Base-by-base conservation (phyloP, 2,797 vertebrate species). In the Chloroceryle amazona region DNA sequence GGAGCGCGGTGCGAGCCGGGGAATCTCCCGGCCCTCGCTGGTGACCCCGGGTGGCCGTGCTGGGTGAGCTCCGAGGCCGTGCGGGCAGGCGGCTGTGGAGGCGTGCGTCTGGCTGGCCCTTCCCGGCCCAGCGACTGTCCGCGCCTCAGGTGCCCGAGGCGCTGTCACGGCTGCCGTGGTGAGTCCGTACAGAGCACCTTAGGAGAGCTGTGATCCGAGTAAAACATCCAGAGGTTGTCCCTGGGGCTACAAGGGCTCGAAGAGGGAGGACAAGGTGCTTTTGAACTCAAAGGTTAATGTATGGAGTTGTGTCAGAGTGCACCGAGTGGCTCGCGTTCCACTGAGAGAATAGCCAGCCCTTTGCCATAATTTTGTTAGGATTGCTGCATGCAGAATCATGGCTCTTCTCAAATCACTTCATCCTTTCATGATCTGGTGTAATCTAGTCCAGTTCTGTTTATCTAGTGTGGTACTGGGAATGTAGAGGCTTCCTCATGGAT, bases 271-370 rank as follows among this genome's bases (percentile, higher is more conserved):
- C 60, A 0, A 42, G 39, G 51, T 15, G 80, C 31, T 16, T 6
- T 3, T 2, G 42, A 14, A 2, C 31, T 49, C 31, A 1, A 1
- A 44, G 46, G 20, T 37, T 46, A 3, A 22, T 1, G 8, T 1
- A 0, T 0, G 37, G 16, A 6, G 62, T 6, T 10, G 49, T 10
- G 66, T 20, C 39, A 5, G n/a, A 6, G 3, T 3, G 57, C n/a
- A 0, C 11, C 2, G 67, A 4, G 70, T 2, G 58, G 7, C 10
- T 6, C 0, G 1, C 1, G 11, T 16, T 9, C 4, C 8, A 2
- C 54, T 13, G 74, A 31, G 71, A 2, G 55, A 49, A 6, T 0
- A 51, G 61, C 33, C 20, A 11, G 49, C 15, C 3, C 18, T 28
- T n/a, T 7, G 70, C 44, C 1, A 2, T 22, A 22, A 1, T 35